phyloP scores from a whole-genome alignment of 1,140 invertebrate species.

The Trypoxylus dichotomus region DNA sequence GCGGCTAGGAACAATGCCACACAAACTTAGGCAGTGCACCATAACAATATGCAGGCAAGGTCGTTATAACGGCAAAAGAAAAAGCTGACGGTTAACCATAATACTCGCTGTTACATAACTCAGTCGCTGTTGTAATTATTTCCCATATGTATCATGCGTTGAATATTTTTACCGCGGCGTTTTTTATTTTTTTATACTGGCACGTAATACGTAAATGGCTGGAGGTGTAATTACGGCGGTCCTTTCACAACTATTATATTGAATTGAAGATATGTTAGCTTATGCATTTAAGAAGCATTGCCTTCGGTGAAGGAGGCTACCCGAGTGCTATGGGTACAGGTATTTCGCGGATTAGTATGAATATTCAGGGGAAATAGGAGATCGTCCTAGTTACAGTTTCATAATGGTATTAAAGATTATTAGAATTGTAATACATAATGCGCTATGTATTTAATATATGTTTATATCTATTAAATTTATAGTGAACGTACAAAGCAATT shows the following conservation, averaged over 20 bases:
- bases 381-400: not conserved
- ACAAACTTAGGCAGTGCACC: not conserved
- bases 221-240: not conserved
- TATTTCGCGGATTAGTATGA: not conserved
- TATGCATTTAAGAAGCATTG: not conserved
- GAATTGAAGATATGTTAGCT: not conserved
- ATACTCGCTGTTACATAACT: conserved; percentile 7
- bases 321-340: not conserved
- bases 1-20: not conserved
- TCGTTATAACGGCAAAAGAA: conserved; percentile 23
- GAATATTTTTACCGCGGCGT: conserved; percentile 8
- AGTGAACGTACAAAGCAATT: too few species aligned
- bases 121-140: conserved; percentile 17
- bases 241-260: not conserved
- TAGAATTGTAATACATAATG: not conserved
- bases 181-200: conserved; percentile 14
- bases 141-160: conserved; percentile 23
- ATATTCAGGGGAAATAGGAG: not conserved
- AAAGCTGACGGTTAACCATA: conserved; percentile 19
- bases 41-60: conserved; percentile 8
- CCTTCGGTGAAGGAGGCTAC: not conserved
- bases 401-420: not conserved
- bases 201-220: not conserved
- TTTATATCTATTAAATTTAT: too few species aligned
- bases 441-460: too few species aligned